Conservation (phyloP, 2,888 invertebrate species). For the Ctena decussata region DNA sequence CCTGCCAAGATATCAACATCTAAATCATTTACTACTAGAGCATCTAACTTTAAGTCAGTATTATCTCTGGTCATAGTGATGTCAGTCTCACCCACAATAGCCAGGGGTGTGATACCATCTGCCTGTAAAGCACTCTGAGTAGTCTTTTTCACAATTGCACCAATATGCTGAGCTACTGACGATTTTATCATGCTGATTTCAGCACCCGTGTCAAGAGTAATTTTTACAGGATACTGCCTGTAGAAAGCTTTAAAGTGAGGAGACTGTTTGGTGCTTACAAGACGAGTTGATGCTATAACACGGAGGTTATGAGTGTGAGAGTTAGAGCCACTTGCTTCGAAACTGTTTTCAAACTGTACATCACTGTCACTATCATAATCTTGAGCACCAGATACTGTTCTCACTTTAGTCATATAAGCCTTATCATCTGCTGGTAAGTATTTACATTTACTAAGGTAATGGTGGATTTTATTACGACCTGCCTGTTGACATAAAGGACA, state of each 20-base stretch:
- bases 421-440: neutral
- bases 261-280: constrained; percentile 46
- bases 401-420: neutral
- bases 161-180: too few relatives aligned
- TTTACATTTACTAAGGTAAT: neutral
- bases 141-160: constrained; percentile 23
- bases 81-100: neutral
- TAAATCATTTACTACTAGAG: neutral
- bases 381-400: neutral
- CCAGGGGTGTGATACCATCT: neutral
- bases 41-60: neutral
- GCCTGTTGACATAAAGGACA: constrained; percentile 51
- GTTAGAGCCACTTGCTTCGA: neutral
- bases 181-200: too few relatives aligned
- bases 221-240: constrained; percentile 28
- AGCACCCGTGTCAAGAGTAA: constrained; percentile 53
- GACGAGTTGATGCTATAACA: neutral
- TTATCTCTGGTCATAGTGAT: neutral
- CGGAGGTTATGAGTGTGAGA: neutral
- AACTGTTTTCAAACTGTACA: neutral
- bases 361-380: neutral
- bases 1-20: constrained; percentile 57
- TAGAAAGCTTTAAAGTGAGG: constrained; percentile 52
- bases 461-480: constrained; percentile 1
- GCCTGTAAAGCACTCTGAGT: neutral